Percentiles rank a stretch among this genome's conserved stretches.
Evolutionary conservation across 2,888 invertebrate genomes (phyloP).

Genomic region (Celastrina argiolus): DNA sequence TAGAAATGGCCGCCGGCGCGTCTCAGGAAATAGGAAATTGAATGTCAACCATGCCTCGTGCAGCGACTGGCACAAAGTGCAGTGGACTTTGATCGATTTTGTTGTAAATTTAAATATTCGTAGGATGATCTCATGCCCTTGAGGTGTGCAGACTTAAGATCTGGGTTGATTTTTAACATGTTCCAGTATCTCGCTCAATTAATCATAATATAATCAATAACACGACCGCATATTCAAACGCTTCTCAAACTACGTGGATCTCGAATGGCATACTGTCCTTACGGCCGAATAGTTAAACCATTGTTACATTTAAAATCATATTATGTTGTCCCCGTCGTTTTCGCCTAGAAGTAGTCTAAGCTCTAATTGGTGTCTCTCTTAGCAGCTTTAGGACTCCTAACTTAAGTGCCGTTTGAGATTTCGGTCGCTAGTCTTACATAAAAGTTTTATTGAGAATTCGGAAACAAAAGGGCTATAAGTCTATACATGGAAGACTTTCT

Average conservation of each 20-base stretch:
- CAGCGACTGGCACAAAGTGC: background rate
- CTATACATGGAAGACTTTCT: conserved; percentile 5
- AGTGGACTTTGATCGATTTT: background rate
- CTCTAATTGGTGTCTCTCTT: too few relatives aligned
- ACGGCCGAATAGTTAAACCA: too few relatives aligned
- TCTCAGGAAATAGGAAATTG: conserved; percentile 31
- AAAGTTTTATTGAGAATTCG: background rate
- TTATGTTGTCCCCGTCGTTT: too few relatives aligned
- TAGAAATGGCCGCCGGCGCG: conserved; percentile 26
- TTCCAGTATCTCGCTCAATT: background rate
- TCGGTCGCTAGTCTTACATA: too few relatives aligned
- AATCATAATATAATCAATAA: background rate
- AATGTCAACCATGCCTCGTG: conserved; percentile 28
- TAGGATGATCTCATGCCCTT: background rate
- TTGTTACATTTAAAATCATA: too few relatives aligned
- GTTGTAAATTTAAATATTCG: background rate
- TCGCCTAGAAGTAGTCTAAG: too few relatives aligned
- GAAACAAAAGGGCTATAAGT: background rate
- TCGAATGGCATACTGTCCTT: background rate
- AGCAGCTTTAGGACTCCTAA: too few relatives aligned
- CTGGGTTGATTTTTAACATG: background rate
- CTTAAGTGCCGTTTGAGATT: too few relatives aligned
- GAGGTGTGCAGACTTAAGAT: background rate
- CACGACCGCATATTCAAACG: background rate
- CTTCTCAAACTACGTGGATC: background rate